phyloP scores from a whole-genome alignment of 2,113 vertebrate species.

The Dolichotis patagonum region DNA sequence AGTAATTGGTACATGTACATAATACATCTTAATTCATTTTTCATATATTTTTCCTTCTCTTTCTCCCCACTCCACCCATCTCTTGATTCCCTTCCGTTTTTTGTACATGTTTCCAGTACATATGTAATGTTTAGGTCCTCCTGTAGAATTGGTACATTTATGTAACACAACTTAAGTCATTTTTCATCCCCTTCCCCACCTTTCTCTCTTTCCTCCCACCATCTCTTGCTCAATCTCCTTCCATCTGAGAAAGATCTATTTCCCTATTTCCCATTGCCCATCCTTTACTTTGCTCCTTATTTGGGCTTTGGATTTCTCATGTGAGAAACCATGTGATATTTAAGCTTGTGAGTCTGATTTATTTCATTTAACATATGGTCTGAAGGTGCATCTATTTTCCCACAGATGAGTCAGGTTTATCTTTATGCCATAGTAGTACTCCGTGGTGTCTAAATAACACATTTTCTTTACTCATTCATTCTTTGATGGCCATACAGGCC shows the following conservation, averaged over 20 bases:
- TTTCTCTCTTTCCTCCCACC: not conserved
- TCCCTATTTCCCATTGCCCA: not conserved
- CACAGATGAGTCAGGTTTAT: not conserved
- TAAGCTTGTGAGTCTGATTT: not conserved
- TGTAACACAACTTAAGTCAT: not conserved
- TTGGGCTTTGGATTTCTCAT: not conserved
- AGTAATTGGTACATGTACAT: not conserved
- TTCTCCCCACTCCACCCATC: not conserved
- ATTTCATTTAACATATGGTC: not conserved
- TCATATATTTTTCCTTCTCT: not conserved
- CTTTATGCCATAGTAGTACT: not conserved
- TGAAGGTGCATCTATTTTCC: not conserved
- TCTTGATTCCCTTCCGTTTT: not conserved
- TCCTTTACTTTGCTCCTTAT: not conserved
- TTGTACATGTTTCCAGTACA: not conserved
- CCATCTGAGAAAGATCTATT: not conserved
- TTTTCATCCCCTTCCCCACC: not conserved
- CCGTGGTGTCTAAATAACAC: not conserved
- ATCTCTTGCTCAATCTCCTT: not conserved
- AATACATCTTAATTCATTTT: not conserved
- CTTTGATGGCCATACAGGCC: not conserved
- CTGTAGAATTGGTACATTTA: not conserved
- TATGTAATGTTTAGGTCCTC: not conserved
- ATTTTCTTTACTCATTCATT: not conserved
- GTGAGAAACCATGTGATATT: not conserved